Evolutionary conservation across 2,888 invertebrate species (phyloP), one percentile per base, ranked within the genome.

Genomic region (Tortricodes alternella): DNA sequence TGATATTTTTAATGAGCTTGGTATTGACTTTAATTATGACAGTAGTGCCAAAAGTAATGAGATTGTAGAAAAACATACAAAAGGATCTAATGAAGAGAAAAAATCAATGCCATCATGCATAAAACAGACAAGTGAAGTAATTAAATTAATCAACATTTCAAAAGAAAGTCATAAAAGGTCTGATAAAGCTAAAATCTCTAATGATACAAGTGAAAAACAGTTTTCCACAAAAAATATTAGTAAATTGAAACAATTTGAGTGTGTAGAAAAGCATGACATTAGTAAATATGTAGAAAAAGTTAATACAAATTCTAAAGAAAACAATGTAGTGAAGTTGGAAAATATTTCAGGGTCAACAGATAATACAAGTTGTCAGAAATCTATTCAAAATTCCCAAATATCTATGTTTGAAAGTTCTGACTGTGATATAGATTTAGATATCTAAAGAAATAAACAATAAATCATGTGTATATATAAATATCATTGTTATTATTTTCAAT

Each of bases 391-490:
- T 68, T 89, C 91, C 27, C 90, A 91, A 73, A 75, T 84, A 70
- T 91, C 91, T 34, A 88, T 91, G 61, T 92, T 92, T 79, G 91
- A 91, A 67, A 86, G 75, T 70, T 81, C 85, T 35, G 89, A 91
- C 71, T 89, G 89, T 83, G 90, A 91, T 80, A 82, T 91, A 64
- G 89, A 88, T 76, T 78, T 92, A 68, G 88, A 92, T 72, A 78
- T 92, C 63, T 89, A 60, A 73, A 21, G 24, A 24, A 59, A 27
- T n/a, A n/a, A 39, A 50, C 8, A 9, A 32, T 55, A 32, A 59
- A 27, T 41, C 46, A 53, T 48, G 44, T 32, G 52, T 34, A 38
- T 32, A 41, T 53, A 62, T 57, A 64, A 65, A 65, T 61, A 61
- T 53, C 13, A 11, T 6, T 13, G 34, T 34, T 13, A 34, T 29